A percentile compares a stretch with the other conserved stretches of the same genome.
These are phyloP conservation scores for Falco cherrug DNA, from an alignment of 2,797 vertebrate species.

Conservation along the genomic window DNA sequence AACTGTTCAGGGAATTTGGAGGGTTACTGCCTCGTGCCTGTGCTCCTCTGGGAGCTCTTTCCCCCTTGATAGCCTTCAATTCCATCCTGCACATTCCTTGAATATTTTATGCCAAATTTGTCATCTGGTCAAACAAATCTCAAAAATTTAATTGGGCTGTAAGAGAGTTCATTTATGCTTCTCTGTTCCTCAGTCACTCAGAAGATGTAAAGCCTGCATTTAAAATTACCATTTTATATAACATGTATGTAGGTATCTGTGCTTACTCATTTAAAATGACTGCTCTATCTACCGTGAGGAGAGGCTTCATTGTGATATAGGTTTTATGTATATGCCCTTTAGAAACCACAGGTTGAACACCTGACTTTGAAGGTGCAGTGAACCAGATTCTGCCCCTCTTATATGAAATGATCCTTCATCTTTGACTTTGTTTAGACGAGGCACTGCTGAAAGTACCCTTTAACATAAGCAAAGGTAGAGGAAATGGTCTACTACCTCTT, in stretches of 20 bases:
- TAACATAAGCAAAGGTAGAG: neutral
- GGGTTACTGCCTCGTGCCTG: neutral
- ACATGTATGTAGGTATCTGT: rapidly evolving
- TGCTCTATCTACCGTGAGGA: neutral
- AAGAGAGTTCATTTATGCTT: neutral
- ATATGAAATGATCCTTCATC: neutral
- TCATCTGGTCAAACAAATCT: neutral
- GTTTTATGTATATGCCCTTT: neutral
- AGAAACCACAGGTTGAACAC: neutral
- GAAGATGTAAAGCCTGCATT: neutral
- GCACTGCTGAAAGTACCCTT: neutral
- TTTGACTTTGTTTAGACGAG: neutral
- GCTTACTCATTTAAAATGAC: neutral
- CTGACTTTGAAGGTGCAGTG: neutral
- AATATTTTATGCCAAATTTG: neutral
- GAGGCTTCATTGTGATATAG: neutral
- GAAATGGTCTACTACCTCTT: neutral
- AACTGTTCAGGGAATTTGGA: neutral
- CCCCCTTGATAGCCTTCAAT: neutral
- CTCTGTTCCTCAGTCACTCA: neutral
- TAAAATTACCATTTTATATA: neutral
- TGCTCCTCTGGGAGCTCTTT: neutral
- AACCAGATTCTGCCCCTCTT: neutral
- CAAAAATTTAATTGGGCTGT: neutral
- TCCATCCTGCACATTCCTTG: rapidly evolving